These are phyloP conservation scores for Clangula hyemalis DNA, from an alignment of 2,797 vertebrate genomes.

Conservation along the genomic window DNA sequence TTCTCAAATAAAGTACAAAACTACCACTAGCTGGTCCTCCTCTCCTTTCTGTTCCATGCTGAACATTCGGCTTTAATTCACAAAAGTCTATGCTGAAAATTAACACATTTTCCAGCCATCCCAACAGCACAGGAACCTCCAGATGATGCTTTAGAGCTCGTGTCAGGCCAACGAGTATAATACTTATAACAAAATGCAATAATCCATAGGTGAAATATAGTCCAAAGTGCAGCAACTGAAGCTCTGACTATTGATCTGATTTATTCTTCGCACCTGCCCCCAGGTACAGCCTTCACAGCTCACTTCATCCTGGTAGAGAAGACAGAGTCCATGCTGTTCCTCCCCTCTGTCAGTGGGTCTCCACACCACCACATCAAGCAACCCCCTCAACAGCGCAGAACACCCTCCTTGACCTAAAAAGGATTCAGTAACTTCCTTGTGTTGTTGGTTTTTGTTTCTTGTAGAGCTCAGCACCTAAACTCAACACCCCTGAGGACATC, in stretches of 20 bases:
- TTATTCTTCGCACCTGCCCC: not conserved
- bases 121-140: not conserved
- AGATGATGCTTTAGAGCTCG: not conserved
- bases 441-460: not conserved
- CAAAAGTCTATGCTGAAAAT: not conserved
- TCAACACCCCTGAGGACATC: fast-evolving
- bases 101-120: not conserved
- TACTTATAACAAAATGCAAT: not conserved
- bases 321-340: not conserved
- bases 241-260: not conserved
- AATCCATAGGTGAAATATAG: not conserved
- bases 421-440: not conserved
- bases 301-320: not conserved
- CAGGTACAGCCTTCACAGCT: not conserved
- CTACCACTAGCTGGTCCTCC: constrained; percentile 7
- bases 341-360: not conserved
- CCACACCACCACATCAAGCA: not conserved
- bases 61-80: not conserved
- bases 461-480: not conserved
- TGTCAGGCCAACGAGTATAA: not conserved
- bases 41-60: not conserved
- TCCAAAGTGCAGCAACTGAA: not conserved
- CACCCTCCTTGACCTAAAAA: not conserved
- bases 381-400: not conserved
- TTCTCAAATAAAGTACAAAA: constrained; percentile 87